phyloP scores from a whole-genome alignment of 2,113 vertebrate genomes.

The Struthidea cinerea region DNA sequence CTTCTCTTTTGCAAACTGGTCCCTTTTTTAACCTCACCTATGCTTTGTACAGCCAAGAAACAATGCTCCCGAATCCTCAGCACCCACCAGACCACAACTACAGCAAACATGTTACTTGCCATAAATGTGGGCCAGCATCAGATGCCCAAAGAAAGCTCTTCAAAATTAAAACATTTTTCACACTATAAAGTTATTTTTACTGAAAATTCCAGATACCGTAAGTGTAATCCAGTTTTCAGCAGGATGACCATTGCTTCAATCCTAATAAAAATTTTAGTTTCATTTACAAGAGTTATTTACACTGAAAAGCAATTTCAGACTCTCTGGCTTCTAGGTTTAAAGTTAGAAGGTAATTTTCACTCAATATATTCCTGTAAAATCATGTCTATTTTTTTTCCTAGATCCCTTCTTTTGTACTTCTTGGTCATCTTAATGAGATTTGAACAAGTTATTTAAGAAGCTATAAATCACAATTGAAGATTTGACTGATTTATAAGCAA shows the following conservation, averaged over 20 bases:
- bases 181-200: background rate
- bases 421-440: background rate
- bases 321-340: background rate
- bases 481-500: background rate
- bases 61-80: background rate
- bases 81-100: background rate
- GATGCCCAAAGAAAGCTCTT: background rate
- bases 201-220: background rate
- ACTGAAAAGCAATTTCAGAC: background rate
- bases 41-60: background rate
- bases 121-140: background rate
- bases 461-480: background rate
- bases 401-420: background rate
- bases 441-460: background rate
- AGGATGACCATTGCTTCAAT: background rate
- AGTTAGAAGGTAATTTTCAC: background rate
- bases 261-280: background rate
- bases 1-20: background rate
- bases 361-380: background rate
- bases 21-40: background rate
- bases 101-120: accelerated
- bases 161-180: background rate
- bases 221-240: background rate
- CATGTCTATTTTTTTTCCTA: background rate
- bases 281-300: background rate